Conservation (phyloP, 2,113 vertebrate species). For the Gavia stellata region DNA sequence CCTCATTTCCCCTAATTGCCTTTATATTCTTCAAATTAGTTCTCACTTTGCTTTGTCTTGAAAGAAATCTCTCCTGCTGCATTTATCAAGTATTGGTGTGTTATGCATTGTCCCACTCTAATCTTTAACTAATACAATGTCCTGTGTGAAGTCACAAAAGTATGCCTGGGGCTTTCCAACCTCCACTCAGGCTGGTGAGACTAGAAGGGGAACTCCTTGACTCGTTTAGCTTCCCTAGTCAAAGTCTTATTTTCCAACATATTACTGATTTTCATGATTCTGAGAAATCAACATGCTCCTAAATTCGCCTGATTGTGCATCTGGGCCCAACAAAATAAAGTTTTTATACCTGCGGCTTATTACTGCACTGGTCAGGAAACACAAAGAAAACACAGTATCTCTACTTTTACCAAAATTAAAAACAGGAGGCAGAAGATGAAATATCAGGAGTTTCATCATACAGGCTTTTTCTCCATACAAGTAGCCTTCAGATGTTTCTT, state of each 20-base stretch:
- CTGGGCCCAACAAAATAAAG: neutral
- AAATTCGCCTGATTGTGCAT: neutral
- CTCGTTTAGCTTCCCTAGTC: neutral
- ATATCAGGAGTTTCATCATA: neutral
- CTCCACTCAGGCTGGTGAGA: neutral
- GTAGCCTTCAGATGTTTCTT: neutral
- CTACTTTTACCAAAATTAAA: neutral
- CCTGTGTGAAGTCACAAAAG: neutral
- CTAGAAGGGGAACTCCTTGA: neutral
- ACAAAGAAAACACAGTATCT: neutral
- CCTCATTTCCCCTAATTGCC: neutral
- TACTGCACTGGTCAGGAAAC: neutral
- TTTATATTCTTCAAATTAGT: neutral
- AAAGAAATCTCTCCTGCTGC: neutral
- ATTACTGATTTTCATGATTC: neutral
- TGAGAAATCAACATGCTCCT: neutral
- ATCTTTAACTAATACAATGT: neutral
- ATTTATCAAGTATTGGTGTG: neutral
- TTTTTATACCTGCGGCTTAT: neutral
- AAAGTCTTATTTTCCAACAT: neutral
- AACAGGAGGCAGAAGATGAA: neutral
- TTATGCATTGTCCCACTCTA: neutral
- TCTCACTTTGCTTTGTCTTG: neutral
- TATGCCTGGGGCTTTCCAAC: neutral
- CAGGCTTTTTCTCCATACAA: rapidly evolving